phyloP scores from a whole-genome alignment of 2,797 vertebrate species.

The Gymnocypris eckloni region DNA sequence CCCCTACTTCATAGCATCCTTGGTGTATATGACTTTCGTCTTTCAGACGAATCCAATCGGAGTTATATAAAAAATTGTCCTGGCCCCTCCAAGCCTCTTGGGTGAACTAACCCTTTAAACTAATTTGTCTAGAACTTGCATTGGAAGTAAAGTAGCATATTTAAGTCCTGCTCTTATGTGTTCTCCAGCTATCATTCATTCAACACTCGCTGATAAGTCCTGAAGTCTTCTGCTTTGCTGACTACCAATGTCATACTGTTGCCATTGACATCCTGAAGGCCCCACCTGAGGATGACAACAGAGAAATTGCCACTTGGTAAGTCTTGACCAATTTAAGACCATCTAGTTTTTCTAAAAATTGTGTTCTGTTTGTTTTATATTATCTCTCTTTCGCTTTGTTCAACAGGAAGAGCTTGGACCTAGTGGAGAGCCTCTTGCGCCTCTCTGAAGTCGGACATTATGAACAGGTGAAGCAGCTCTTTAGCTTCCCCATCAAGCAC shows the following conservation, averaged over 20 bases:
- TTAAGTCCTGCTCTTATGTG: neutral
- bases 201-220: conserved; percentile 98
- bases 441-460: conserved; percentile 97
- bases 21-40: no score
- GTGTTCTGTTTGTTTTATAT: no score
- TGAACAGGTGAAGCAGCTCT: conserved; percentile 98
- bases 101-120: neutral
- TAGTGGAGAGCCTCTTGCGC: conserved; percentile 94
- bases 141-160: neutral
- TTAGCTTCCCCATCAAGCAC: conserved; percentile 98
- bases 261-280: conserved; percentile 98
- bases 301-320: conserved; percentile 98
- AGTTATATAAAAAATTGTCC: no score
- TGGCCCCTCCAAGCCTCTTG: no score
- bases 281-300: conserved; percentile 98
- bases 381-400: neutral
- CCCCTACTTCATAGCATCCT: no score
- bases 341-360: neutral
- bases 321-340: neutral
- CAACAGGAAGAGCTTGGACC: conserved; percentile 98
- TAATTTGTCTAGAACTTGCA: neutral
- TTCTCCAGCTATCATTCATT: conserved; percentile 93
- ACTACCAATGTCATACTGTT: conserved; percentile 95
- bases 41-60: no score
- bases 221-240: conserved; percentile 98